Base-by-base conservation (phyloP, 2,797 vertebrate genomes). In the Okamejei kenojei region DNA sequence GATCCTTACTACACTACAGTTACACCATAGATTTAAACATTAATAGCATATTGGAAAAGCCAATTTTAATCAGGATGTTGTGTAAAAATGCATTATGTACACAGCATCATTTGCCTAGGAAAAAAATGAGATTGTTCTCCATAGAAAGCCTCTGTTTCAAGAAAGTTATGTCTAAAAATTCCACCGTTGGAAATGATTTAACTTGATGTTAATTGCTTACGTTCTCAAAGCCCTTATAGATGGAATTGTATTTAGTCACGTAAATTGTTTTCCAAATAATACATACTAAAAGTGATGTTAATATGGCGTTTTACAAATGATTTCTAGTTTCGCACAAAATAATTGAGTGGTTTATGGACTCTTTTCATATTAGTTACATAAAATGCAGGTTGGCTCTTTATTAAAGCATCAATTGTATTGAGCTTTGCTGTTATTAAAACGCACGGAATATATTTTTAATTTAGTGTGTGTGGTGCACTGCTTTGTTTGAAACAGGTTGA, bases 401-500 rank as follows among this genome's bases (percentile, higher is more conserved):
- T 91, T 92, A 74, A 92, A 74, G 35, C 71, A n/a, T 92, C 71
- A 74, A 45, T 54, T 91, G 26, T 91, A 73, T 11, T 7, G 71
- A 92, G 38, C 68, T 29, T 74, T 26, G 38, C 71, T 74, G 38
- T 54, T 74, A 74, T 92, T 45, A n/a, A 58, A 76, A 74, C 71
- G 45, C 71, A 92, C 35, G 71, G 71, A 23, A 54, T 38, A 35
- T 80, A 29, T 73, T 74, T 91, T 92, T 54, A 92, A 92, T 45
- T 92, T 74, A 76, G 68, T 76, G 68, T n/a, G n/a, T 26, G 90
- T 76, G 74, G 94, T 95, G 95, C 95, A 88, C 93, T 94, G 96
- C 95, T 96, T 95, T 96, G 96, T 97, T 96, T 96, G 94, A 96
- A 96, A 95, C 95, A 94, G 94, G 94, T 96, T 95, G 95, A 96